Conservation (phyloP, 64 coral and sea anemone genomes). For the Trachythela sp. region DNA sequence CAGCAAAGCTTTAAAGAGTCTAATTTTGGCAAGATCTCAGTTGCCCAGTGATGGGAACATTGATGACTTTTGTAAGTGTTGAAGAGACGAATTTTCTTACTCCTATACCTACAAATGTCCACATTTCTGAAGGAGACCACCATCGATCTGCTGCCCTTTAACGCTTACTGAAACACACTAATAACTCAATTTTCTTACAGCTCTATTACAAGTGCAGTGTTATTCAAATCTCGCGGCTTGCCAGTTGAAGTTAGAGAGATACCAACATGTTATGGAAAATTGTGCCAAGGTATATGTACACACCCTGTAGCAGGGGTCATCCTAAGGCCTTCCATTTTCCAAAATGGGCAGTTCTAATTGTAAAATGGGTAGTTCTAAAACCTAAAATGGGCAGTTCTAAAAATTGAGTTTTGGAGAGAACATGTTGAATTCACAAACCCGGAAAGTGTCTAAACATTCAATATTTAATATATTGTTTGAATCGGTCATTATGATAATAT, state of each 20-base stretch:
- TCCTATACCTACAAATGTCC: not conserved
- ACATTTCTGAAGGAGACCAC: not conserved
- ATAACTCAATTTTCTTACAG: not conserved
- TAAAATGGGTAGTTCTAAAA: too few species aligned
- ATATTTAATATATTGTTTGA: too few species aligned
- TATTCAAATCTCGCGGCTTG: not conserved
- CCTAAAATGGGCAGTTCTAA: too few species aligned
- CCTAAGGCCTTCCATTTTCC: too few species aligned
- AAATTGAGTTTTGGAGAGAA: too few species aligned
- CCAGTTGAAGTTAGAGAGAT: not conserved
- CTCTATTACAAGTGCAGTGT: not conserved
- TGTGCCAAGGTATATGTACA: not conserved
- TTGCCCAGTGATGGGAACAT: not conserved
- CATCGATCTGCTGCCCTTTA: too few species aligned
- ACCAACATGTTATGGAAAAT: slow-evolving; percentile 7
- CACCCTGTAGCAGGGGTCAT: not conserved
- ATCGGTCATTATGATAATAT: too few species aligned
- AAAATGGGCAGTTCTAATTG: too few species aligned
- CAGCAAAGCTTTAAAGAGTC: slow-evolving; percentile 15
- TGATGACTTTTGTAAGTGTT: not conserved
- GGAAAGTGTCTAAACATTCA: too few species aligned
- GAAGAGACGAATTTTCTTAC: not conserved
- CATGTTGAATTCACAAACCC: too few species aligned
- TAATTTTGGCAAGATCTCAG: not conserved
- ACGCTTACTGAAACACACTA: too few species aligned